Evolutionary conservation across 2,797 vertebrate genomes (phyloP).

Genomic region (Sciaenops ocellatus): DNA sequence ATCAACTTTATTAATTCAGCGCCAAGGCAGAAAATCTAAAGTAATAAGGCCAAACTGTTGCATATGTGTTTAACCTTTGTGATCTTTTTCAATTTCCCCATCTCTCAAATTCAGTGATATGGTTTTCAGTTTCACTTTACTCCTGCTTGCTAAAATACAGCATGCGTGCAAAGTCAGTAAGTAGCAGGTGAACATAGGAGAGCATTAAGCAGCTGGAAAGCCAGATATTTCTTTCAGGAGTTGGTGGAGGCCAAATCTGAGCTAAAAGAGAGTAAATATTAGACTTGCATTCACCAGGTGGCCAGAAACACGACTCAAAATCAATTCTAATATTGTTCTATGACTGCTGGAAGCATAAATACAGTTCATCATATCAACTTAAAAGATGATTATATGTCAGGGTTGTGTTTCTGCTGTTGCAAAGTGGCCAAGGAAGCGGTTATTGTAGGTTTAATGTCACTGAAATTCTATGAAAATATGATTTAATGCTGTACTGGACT

Average conservation of each 20-base stretch:
- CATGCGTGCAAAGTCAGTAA: too few relatives aligned
- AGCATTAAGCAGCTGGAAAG: background rate
- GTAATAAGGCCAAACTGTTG: slow-evolving; percentile 16
- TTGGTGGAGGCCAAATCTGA: too few relatives aligned
- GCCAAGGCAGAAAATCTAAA: slow-evolving; percentile 16
- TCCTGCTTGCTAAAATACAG: background rate
- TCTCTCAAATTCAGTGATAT: slow-evolving; percentile 6
- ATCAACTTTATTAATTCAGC: slow-evolving; percentile 35
- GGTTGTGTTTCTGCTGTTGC: background rate
- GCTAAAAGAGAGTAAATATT: too few relatives aligned
- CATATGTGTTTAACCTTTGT: slow-evolving; percentile 13
- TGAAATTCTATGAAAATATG: background rate
- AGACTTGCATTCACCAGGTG: too few relatives aligned
- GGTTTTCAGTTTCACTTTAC: background rate
- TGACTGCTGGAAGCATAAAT: background rate
- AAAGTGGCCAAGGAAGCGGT: background rate
- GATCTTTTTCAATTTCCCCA: slow-evolving; percentile 6
- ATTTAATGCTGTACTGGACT: background rate
- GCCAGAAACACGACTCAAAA: too few relatives aligned
- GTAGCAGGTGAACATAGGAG: background rate
- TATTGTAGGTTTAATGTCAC: background rate
- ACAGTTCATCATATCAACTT: background rate
- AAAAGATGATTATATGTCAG: background rate
- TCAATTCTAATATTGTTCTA: background rate
- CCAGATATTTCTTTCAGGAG: too few relatives aligned